phyloP scores from a whole-genome alignment of 1,140 invertebrate genomes.

The Apolygus lucorum region DNA sequence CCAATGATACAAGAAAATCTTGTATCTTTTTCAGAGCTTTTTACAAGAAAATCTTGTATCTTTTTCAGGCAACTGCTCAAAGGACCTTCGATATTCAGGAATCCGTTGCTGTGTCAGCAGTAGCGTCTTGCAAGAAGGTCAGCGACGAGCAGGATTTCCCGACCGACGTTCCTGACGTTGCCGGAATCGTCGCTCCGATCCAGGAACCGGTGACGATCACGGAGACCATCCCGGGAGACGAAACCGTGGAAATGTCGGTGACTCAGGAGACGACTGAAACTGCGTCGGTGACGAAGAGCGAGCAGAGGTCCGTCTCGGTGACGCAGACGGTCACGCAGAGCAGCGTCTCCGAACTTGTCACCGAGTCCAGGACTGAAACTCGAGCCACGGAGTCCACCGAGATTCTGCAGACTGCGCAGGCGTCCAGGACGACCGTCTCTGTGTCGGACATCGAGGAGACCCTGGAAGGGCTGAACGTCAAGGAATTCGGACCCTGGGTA shows the following conservation, averaged over 20 bases:
- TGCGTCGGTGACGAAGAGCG: slow-evolving; percentile 12
- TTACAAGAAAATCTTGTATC: too few relatives aligned
- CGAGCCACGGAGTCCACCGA: slow-evolving; percentile 36
- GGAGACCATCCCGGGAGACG: slow-evolving; percentile 40
- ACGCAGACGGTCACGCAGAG: slow-evolving; percentile 26
- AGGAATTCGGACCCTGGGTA: slow-evolving; percentile 70
- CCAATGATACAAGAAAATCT: too few relatives aligned
- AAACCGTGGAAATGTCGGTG: slow-evolving; percentile 24
- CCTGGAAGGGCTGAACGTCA: slow-evolving; percentile 59
- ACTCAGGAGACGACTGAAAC: slow-evolving; percentile 13
- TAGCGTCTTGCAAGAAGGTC: slow-evolving; percentile 52
- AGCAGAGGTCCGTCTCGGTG: slow-evolving; percentile 25
- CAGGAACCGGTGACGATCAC: slow-evolving; percentile 41
- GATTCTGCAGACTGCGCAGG: slow-evolving; percentile 40
- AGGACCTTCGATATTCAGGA: slow-evolving; percentile 40
- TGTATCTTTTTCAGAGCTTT: too few relatives aligned
- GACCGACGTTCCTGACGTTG: slow-evolving; percentile 37
- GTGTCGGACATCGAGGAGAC: slow-evolving; percentile 63
- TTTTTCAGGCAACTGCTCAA: slow-evolving; percentile 28
- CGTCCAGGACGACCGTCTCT: slow-evolving; percentile 44
- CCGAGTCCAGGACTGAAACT: slow-evolving; percentile 26
- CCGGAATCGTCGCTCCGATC: slow-evolving; percentile 25
- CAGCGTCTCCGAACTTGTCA: slow-evolving; percentile 28
- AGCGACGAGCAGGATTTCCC: slow-evolving; percentile 42
- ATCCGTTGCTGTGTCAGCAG: slow-evolving; percentile 49